Conservation (phyloP, 1,140 invertebrate genomes). For the Trinorchestia longiramus region DNA sequence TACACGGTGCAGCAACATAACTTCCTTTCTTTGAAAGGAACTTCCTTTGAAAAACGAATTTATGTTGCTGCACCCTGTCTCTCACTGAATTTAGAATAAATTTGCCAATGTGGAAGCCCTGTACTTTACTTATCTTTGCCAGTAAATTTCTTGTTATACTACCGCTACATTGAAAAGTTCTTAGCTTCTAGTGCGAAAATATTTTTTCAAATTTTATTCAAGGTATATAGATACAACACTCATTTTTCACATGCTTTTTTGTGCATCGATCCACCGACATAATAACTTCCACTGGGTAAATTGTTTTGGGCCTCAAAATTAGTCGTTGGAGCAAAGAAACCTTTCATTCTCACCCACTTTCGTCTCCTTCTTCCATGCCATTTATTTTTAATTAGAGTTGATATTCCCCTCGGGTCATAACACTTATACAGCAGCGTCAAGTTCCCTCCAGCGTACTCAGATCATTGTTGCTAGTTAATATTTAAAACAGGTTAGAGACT, state of each 20-base stretch:
- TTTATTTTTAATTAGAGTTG: slow-evolving; percentile 26
- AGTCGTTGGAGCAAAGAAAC: not conserved
- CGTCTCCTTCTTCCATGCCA: not conserved
- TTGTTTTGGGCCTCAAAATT: not conserved
- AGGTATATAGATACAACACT: too few relatives aligned
- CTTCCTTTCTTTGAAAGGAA: too few relatives aligned
- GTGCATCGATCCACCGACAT: too few relatives aligned
- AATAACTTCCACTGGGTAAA: not conserved
- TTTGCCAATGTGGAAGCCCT: too few relatives aligned
- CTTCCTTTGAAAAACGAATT: too few relatives aligned
- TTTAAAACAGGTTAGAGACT: not conserved
- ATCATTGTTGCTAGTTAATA: not conserved
- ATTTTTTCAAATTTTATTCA: not conserved
- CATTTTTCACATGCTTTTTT: too few relatives aligned
- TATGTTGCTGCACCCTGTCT: too few relatives aligned
- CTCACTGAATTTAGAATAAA: too few relatives aligned
- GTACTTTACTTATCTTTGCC: not conserved
- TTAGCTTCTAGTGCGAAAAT: not conserved
- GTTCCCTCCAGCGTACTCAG: not conserved
- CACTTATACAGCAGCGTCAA: not conserved
- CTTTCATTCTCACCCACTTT: not conserved
- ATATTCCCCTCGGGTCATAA: not conserved
- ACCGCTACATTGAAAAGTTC: not conserved
- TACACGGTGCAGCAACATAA: too few relatives aligned
- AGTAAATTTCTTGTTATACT: not conserved